These are phyloP conservation scores for Eupithecia exiguata DNA, from an alignment of 2,888 invertebrate genomes.

Conservation along the genomic window DNA sequence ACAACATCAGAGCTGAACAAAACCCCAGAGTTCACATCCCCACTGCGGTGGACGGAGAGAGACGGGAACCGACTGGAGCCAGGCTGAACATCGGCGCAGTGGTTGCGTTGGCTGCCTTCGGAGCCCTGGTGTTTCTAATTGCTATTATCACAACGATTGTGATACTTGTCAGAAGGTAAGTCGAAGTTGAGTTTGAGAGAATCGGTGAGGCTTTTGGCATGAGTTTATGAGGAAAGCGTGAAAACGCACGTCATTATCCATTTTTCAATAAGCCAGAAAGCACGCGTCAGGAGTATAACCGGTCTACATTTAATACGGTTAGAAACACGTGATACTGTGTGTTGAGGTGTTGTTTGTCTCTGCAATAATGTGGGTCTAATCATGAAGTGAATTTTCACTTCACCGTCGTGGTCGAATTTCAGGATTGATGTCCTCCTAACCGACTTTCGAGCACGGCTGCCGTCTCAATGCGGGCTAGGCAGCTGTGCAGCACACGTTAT, in stretches of 20 bases:
- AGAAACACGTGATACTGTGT: too few relatives aligned
- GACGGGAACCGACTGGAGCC: conserved; percentile 85
- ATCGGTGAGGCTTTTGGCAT: not conserved
- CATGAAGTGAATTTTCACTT: too few relatives aligned
- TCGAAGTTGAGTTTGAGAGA: conserved; percentile 35
- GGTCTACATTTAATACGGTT: not conserved
- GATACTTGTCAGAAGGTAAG: conserved; percentile 92
- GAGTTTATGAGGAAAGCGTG: not conserved
- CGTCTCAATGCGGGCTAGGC: too few relatives aligned
- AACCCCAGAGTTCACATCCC: conserved; percentile 87
- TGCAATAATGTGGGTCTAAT: too few relatives aligned
- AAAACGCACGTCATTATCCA: not conserved
- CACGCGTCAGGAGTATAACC: not conserved
- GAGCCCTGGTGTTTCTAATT: conserved; percentile 94
- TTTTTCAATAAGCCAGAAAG: not conserved
- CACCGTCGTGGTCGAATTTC: too few relatives aligned
- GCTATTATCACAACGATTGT: conserved; percentile 95
- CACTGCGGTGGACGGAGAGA: conserved; percentile 85
- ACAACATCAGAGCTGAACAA: conserved; percentile 85
- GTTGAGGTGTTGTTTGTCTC: too few relatives aligned
- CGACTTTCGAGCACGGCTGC: too few relatives aligned
- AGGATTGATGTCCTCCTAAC: too few relatives aligned
- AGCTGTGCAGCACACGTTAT: too few relatives aligned
- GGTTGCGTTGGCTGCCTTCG: conserved; percentile 94
- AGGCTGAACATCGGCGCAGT: conserved; percentile 93